A percentile compares a stretch with the other conserved stretches of the same genome.
Conservation (phyloP, 2,797 vertebrate species). For the Lepilemur ruficaudatus region DNA sequence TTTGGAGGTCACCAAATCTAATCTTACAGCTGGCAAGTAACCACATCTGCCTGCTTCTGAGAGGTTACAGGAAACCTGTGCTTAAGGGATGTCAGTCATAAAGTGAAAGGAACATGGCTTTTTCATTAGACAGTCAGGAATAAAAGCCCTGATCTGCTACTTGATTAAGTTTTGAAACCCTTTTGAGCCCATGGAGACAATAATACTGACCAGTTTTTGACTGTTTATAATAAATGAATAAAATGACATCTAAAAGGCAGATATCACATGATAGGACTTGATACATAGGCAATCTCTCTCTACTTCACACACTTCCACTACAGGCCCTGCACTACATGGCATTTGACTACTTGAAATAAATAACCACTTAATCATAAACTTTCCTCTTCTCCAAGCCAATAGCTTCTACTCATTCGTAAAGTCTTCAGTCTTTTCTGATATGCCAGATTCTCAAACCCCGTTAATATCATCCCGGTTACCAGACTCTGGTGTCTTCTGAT, state of each 20-base stretch:
- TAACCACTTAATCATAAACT: not conserved
- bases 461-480: too few species aligned
- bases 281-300: not conserved
- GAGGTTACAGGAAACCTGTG: not conserved
- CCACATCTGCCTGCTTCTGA: not conserved
- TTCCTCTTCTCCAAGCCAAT: not conserved
- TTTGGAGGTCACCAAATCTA: not conserved
- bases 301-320: not conserved
- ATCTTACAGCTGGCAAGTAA: not conserved
- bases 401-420: not conserved
- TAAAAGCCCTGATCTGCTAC: not conserved
- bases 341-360: not conserved
- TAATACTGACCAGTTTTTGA: fast-evolving
- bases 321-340: not conserved
- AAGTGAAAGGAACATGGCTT: not conserved
- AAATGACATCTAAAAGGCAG: not conserved
- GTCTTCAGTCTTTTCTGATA: not conserved
- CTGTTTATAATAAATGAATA: not conserved
- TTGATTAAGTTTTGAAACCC: not conserved
- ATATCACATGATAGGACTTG: not conserved
- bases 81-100: not conserved
- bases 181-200: not conserved
- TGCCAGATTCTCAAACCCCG: not conserved
- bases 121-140: not conserved
- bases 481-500: too few species aligned